A percentile compares a stretch with the other conserved stretches of the same genome.
Evolutionary conservation across 2,113 vertebrate species (phyloP).

Genomic region (Gadus macrocephalus): DNA sequence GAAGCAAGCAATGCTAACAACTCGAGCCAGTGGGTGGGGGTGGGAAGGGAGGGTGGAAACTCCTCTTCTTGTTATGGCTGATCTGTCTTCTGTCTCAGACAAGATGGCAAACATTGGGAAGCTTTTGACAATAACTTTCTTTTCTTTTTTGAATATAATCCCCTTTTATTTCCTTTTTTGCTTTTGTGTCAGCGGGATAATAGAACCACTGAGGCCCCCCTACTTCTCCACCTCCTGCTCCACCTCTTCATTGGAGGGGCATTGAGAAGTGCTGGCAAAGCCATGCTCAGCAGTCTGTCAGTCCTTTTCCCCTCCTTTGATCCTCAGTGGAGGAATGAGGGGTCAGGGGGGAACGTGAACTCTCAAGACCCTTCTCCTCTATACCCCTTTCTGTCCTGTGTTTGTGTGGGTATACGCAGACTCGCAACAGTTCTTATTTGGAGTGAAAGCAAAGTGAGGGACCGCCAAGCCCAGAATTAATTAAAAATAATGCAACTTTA

Average conservation of each 20-base stretch:
- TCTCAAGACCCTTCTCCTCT: slow-evolving; percentile 15
- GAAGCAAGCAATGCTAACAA: slow-evolving; percentile 40
- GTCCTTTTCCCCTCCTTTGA: slow-evolving; percentile 45
- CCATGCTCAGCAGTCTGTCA: slow-evolving; percentile 52
- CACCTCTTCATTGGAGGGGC: slow-evolving; percentile 19
- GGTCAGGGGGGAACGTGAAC: slow-evolving; percentile 23
- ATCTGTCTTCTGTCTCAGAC: slow-evolving; percentile 47
- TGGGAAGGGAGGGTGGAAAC: slow-evolving; percentile 22
- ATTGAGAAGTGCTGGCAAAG: slow-evolving; percentile 48
- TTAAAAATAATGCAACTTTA: too few species aligned
- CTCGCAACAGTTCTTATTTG: too few species aligned
- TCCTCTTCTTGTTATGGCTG: slow-evolving; percentile 38
- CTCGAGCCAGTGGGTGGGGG: not conserved
- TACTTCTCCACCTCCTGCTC: not conserved
- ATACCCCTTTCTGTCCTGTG: slow-evolving; percentile 14
- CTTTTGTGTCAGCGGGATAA: slow-evolving; percentile 41
- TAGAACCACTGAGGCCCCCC: slow-evolving; percentile 40
- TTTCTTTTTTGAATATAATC: slow-evolving; percentile 37
- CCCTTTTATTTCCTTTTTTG: slow-evolving; percentile 55
- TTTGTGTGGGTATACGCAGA: not conserved
- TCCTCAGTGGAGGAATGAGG: slow-evolving; percentile 35
- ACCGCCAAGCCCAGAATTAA: too few species aligned
- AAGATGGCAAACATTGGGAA: slow-evolving; percentile 55
- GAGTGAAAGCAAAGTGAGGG: too few species aligned
- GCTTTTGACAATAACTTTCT: slow-evolving; percentile 44